Evolutionary conservation across 2,113 vertebrate species (phyloP), one percentile per base, ranked within the genome.

Genomic region (Rhinopomastus cyanomelas): DNA sequence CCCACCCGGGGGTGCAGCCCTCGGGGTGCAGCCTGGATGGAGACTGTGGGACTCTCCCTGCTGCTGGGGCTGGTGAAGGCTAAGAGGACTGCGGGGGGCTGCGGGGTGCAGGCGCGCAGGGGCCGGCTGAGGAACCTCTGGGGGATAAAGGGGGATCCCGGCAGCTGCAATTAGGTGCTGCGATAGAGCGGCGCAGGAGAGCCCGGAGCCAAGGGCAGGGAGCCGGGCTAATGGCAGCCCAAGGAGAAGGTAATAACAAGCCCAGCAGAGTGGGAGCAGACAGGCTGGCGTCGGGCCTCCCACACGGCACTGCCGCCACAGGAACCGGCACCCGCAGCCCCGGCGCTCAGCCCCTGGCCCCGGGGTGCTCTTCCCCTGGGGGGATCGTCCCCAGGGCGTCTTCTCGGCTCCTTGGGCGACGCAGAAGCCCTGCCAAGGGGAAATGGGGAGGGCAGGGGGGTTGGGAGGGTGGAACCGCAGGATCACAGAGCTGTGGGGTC

Each of bases 171-270:
- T 96, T 96, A 96, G 55, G 78, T 26, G 59, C 84, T 95, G 26
- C 85, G 91, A 95, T 96, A 86, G 94, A 95, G 90, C 78, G 29
- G 86, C 81, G 52, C 74, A 34, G 94, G 88, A 94, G 93, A 93
- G 96, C 95, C 96, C 79, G 92, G 75, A 96, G 96, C 96, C 95
- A 96, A 88, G 88, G 48, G 48, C 95, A 96, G 93, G 95, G 94
- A 92, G 90, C 94, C 88, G 93, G 77, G 51, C 91, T 94, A 89
- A 95, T 92, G 95, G 95, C 95, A 96, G 95, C 95, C 95, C 95
- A 82, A 93, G 93, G 94, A 96, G 95, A 95, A 96, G 95, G 96
- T 96, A 96, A 96, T 96, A 96, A 96, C 96, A 96, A 96, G 95
- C 82, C 94, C 14, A 89, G 93, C 85, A 77, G 62, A 94, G 89